Evolutionary conservation across 2,797 vertebrate genomes (phyloP), one percentile per base, ranked within the genome.

Genomic region (Furcifer pardalis): DNA sequence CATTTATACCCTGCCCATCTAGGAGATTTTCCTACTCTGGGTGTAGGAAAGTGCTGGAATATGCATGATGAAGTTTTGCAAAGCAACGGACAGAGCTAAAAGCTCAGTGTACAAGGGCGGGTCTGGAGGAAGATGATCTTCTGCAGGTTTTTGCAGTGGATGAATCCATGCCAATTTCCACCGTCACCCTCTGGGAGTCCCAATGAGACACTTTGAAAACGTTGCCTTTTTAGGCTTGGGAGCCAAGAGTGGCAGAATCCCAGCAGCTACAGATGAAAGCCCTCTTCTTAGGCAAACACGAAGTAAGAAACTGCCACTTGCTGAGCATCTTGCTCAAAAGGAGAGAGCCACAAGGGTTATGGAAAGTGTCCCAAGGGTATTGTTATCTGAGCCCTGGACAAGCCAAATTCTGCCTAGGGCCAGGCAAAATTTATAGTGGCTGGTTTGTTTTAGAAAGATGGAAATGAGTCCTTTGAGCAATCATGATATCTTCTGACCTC

Each of bases 191-290:
- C 46, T n/a, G 17, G 21, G 42, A 81, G 32, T 79, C 52, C 52
- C 65, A 76, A 75, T 30, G 42, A 49, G 32, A 27, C 1, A 35
- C 77, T 69, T 30, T 66, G 72, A 62, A 84, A 87, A 87, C 25
- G 88, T 94, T 94, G 92, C 93, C 94, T 93, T 94, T 94, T 94
- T 94, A 93, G 94, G 93, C 85, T 35, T 89, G 93, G 88, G 90
- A 93, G 82, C 85, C 44, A 71, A 87, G 62, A 80, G 63, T 86
- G 60, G 83, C 83, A 77, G 79, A 84, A 86, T 77, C 71, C 35
- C 0, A 44, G n/a, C 56, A 46, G 37, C 59, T 56, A 30, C 27
- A 37, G 42, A 65, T 63, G 21, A 25, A 25, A 27, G 12, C 21
- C 73, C 23, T 69, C 66, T 5, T 42, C 30, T 69, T 80, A 62